Conservation (phyloP, 2,113 vertebrate species). For the Aphelocoma coerulescens region DNA sequence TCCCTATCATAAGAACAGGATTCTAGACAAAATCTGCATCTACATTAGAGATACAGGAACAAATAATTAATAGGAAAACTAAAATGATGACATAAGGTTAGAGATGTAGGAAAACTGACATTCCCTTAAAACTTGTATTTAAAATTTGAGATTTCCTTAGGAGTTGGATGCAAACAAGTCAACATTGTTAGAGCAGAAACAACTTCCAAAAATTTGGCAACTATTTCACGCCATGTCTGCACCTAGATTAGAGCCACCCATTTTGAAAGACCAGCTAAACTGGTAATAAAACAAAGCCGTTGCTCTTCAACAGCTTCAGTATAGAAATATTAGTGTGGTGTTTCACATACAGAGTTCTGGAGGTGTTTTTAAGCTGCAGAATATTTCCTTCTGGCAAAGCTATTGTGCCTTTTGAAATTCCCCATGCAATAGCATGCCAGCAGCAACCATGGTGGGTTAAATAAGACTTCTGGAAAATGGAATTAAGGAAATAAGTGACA, state of each 20-base stretch:
- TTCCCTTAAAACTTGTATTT: neutral
- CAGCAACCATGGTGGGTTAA: neutral
- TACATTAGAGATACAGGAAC: neutral
- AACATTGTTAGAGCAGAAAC: neutral
- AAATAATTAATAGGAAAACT: neutral
- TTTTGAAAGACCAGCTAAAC: neutral
- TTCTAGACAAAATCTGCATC: neutral
- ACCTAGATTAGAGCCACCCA: neutral
- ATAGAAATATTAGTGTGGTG: neutral
- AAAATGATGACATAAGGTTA: neutral
- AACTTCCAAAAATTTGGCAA: neutral
- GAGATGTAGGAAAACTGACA: neutral
- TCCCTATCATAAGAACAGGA: neutral
- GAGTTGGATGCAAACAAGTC: neutral
- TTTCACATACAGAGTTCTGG: neutral
- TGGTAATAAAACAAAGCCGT: neutral
- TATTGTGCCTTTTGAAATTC: neutral
- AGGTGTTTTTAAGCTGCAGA: neutral
- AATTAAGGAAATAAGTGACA: constrained; percentile 13
- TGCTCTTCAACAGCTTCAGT: neutral
- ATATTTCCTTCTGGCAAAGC: neutral
- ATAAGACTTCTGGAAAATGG: neutral
- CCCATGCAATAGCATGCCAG: neutral
- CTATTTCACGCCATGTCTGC: neutral
- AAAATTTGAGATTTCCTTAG: neutral